Evolutionary conservation across 2,888 invertebrate genomes (phyloP).

Genomic region (Synanthedon vespiformis): DNA sequence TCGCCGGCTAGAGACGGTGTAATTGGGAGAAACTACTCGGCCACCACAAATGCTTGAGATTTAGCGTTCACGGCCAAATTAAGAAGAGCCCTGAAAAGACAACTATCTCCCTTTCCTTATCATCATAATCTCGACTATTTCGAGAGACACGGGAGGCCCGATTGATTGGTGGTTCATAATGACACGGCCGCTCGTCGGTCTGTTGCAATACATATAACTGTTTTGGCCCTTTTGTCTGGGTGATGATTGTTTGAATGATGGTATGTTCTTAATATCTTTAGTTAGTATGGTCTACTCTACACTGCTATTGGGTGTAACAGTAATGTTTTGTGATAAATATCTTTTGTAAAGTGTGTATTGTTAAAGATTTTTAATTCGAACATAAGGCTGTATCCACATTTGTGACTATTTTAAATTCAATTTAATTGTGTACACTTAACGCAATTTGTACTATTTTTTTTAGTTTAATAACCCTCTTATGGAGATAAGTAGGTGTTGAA

Average conservation of each 20-base stretch:
- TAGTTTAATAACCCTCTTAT: too few species aligned
- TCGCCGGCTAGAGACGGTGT: constrained; percentile 60
- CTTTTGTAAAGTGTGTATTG: neutral
- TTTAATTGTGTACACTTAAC: too few species aligned
- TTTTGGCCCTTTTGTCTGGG: constrained; percentile 57
- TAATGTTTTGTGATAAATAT: constrained; percentile 16
- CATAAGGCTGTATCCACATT: neutral
- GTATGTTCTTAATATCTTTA: constrained; percentile 30
- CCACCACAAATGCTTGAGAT: constrained; percentile 61
- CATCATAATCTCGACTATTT: constrained; percentile 12
- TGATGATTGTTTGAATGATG: constrained; percentile 48
- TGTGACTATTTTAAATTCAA: neutral
- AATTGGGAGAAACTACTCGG: constrained; percentile 66
- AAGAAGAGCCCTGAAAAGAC: constrained; percentile 35
- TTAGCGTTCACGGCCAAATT: constrained; percentile 36
- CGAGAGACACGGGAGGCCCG: constrained; percentile 27
- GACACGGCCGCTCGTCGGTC: constrained; percentile 39
- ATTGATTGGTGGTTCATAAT: constrained; percentile 40
- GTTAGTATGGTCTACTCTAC: constrained; percentile 27
- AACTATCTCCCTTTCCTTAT: constrained; percentile 14
- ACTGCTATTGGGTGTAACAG: constrained; percentile 35
- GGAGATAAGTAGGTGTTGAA: neutral
- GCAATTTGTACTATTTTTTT: too few species aligned
- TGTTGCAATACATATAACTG: constrained; percentile 47
- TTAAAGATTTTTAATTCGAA: neutral